Percentiles rank a stretch among this genome's conserved stretches.
Evolutionary conservation across 2,797 vertebrate genomes (phyloP).

Genomic region (Macroramphosus scolopax): DNA sequence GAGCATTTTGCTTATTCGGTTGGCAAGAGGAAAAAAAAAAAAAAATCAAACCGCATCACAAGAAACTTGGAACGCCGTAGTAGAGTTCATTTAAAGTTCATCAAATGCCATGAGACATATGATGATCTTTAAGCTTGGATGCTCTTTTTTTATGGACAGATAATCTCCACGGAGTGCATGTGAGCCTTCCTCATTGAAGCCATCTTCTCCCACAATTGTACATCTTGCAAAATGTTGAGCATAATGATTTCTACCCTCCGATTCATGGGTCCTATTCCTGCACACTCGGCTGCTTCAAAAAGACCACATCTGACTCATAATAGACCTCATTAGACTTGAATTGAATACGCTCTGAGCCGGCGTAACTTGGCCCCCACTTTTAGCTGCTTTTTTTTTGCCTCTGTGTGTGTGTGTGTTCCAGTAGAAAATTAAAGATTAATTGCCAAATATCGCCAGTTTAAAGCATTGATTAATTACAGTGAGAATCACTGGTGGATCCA

Average conservation of each 20-base stretch:
- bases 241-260: constrained; percentile 55
- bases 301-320: constrained; percentile 67
- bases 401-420: constrained; percentile 57
- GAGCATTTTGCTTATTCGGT: constrained; percentile 2
- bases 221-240: constrained; percentile 54
- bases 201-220: constrained; percentile 48
- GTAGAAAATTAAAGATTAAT: constrained; percentile 78
- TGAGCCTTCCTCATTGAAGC: constrained; percentile 50
- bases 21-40: not conserved
- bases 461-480: constrained; percentile 77
- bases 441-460: constrained; percentile 73
- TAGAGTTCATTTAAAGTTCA: constrained; percentile 51
- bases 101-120: constrained; percentile 47
- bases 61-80: too few relatives aligned
- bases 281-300: constrained; percentile 64
- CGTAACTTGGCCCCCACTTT: constrained; percentile 45
- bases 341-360: constrained; percentile 58
- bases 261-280: constrained; percentile 51
- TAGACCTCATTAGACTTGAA: constrained; percentile 71
- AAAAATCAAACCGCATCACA: too few relatives aligned
- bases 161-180: constrained; percentile 52
- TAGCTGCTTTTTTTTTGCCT: constrained; percentile 24
- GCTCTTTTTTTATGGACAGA: constrained; percentile 30
- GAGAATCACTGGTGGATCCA: constrained; percentile 64
- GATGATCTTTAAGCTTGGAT: constrained; percentile 59